Evolutionary conservation across 2,113 vertebrate genomes (phyloP).

Genomic region (Nothobranchius furzeri): DNA sequence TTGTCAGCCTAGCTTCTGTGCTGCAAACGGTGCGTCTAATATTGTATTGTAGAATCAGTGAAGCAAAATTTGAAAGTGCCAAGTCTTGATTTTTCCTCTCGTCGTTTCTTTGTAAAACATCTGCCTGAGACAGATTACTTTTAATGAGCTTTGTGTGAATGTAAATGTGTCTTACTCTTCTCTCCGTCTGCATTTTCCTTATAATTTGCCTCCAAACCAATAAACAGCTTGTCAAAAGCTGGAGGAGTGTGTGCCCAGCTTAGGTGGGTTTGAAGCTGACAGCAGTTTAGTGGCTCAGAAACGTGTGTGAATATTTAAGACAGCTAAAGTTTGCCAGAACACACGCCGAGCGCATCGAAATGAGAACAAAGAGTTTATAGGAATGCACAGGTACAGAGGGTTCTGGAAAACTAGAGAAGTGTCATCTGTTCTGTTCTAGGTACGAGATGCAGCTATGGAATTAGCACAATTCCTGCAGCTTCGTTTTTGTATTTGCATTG

Average conservation of each 20-base stretch:
- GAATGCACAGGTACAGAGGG: constrained; percentile 7
- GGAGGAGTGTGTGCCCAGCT: background rate
- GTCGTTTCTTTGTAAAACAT: constrained; percentile 27
- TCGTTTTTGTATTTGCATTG: constrained; percentile 18
- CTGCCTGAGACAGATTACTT: constrained; percentile 31
- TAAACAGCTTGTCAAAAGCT: constrained; percentile 10
- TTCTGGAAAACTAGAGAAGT: constrained; percentile 9
- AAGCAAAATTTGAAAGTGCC: background rate
- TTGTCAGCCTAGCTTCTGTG: background rate
- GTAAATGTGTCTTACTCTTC: constrained; percentile 8
- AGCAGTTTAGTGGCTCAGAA: constrained; percentile 37
- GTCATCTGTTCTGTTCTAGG: constrained; percentile 26
- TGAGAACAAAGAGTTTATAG: constrained; percentile 1
- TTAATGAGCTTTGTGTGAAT: constrained; percentile 42
- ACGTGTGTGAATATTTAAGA: constrained; percentile 1
- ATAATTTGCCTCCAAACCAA: constrained; percentile 23
- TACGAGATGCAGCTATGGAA: constrained; percentile 2
- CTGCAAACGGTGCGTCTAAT: constrained; percentile 13
- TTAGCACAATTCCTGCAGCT: constrained; percentile 4
- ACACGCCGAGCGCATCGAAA: background rate
- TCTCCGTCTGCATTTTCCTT: constrained; percentile 7
- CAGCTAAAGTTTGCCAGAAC: constrained; percentile 12
- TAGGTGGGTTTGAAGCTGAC: constrained; percentile 21
- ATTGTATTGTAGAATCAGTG: background rate
- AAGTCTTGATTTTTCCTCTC: constrained; percentile 15